Evolutionary conservation across 2,113 vertebrate species (phyloP), one percentile per base, ranked within the genome.

Genomic region (Carettochelys insculpta): DNA sequence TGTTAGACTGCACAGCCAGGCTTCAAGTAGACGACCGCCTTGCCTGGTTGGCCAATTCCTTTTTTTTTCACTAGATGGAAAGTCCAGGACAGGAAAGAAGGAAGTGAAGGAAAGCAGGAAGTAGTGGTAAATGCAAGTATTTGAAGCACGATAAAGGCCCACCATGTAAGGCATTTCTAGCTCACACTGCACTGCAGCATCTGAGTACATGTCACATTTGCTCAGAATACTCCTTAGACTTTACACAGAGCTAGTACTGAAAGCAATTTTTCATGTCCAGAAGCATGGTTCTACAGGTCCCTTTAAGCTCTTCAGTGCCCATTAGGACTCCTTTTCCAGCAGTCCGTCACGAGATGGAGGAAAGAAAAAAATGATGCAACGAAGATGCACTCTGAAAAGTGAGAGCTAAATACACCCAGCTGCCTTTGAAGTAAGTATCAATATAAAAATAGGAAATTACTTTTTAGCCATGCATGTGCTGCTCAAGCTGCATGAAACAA

Each of bases 71-170:
- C 48, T 31, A 94, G 68, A 65, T 6, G 4, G 61, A 90, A 94
- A 61, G 83, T 73, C 41, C 38, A 45, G 41, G 41, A 45, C 41
- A 45, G 71, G 24, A 73, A 73, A 27, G 11, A 20, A 45, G 48
- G 68, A 81, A 89, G 77, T 83, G 77, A 52, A 45, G 71, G 11
- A 45, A 45, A 73, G 22, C 24, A 45, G 48, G 68, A 81, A 89
- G 77, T 83, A 76, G 61, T 58, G 79, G 45, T 92, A 86, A 73
- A 92, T 85, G 88, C 87, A 95, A 95, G 92, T 92, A 92, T 73
- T 89, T 68, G 56, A 77, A 88, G 82, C 51, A 68, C 77, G 58
- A 45, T 27, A 68, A 79, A 78, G 81, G 77, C 65, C 89, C 81
- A 80, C n/a, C 5, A 11, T 11, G 24, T 56, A 94, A 83, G 75